Conservation (phyloP, 2,888 invertebrate species). For the Sminthurides aquaticus region DNA sequence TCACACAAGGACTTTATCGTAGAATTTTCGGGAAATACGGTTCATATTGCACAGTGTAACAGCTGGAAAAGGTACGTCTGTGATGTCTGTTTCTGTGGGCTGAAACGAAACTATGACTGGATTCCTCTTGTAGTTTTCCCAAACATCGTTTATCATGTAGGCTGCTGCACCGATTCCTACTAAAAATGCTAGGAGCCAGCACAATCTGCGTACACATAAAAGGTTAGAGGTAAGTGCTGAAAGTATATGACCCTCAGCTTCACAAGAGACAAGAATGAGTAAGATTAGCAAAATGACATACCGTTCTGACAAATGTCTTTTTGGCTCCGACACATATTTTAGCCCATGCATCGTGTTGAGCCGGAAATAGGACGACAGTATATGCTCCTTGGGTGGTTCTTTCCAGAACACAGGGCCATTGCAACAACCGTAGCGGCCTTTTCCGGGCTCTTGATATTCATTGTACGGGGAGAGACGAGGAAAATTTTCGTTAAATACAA, state of each 20-base stretch:
- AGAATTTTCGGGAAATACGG: conserved; percentile 6
- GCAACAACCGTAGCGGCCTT: background rate
- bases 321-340: conserved; percentile 31
- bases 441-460: background rate
- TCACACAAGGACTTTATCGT: conserved; percentile 1
- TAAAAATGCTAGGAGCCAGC: conserved; percentile 30
- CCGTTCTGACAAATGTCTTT: conserved; percentile 29
- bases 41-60: conserved; percentile 41
- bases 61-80: conserved; percentile 36
- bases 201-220: conserved; percentile 22
- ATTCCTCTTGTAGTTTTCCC: conserved; percentile 30
- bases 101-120: conserved; percentile 38
- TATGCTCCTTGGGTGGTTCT: conserved; percentile 22
- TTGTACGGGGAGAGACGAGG: no score
- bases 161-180: conserved; percentile 20
- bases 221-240: background rate
- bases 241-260: no score
- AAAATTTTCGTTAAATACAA: no score
- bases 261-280: conserved; percentile 13
- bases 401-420: conserved; percentile 6
- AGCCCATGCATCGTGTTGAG: conserved; percentile 37
- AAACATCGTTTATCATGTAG: conserved; percentile 29
- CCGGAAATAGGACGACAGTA: conserved; percentile 24
- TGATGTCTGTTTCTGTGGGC: conserved; percentile 27
- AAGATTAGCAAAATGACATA: background rate